Conservation (phyloP, 1,140 invertebrate species). For the Zaprionus africanus region DNA sequence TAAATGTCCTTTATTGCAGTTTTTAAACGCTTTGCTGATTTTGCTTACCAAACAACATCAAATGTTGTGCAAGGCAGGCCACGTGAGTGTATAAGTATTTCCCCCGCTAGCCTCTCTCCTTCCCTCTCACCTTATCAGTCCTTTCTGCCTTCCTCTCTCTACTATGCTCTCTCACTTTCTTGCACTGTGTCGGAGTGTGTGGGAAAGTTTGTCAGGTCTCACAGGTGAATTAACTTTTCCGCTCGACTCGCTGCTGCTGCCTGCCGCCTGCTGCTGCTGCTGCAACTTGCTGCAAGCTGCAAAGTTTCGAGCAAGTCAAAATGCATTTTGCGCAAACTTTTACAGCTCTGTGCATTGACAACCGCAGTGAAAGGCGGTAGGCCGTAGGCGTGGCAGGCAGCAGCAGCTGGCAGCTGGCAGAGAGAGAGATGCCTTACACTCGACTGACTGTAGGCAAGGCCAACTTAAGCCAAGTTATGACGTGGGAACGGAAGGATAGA, state of each 20-base stretch:
- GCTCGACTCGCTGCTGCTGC: constrained; percentile 57
- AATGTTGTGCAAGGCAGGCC: constrained; percentile 56
- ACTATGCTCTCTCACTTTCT: background rate
- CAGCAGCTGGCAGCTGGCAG: constrained; percentile 34
- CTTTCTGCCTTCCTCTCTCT: background rate
- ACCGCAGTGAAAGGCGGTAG: constrained; percentile 53
- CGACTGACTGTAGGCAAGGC: constrained; percentile 59
- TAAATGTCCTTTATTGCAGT: constrained; percentile 79
- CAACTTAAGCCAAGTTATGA: constrained; percentile 62
- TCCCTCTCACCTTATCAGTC: too few relatives aligned
- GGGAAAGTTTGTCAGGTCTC: constrained; percentile 76
- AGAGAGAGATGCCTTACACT: constrained; percentile 58
- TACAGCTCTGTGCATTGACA: constrained; percentile 68
- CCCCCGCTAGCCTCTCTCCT: background rate
- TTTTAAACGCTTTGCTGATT: constrained; percentile 82
- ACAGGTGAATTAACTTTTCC: constrained; percentile 80
- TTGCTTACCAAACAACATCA: constrained; percentile 66
- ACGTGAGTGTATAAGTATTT: constrained; percentile 26
- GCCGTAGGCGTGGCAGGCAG: constrained; percentile 28
- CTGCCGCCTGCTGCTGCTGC: constrained; percentile 16
- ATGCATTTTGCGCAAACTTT: constrained; percentile 76
- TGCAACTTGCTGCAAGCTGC: constrained; percentile 53
- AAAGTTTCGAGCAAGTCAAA: constrained; percentile 72
- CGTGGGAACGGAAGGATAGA: background rate
- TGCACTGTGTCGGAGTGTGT: constrained; percentile 38